Percentiles rank a stretch among this genome's conserved stretches.
Evolutionary conservation across 2,888 invertebrate genomes (phyloP).

Genomic region (Tetrapedia diversipes): DNA sequence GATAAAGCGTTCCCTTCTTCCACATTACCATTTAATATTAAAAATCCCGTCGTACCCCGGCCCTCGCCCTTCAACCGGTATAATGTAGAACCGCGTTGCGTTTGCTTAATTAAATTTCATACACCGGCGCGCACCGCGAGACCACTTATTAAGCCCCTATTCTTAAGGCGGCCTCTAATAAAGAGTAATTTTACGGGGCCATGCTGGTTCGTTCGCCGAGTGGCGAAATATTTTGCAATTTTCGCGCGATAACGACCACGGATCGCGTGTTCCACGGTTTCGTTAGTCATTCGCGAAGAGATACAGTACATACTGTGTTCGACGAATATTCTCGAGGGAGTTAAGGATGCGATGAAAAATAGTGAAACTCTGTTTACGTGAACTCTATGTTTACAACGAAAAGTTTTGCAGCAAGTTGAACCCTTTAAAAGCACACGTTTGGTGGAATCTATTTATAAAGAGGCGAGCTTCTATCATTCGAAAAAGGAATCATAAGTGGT

Average conservation of each 20-base stretch:
- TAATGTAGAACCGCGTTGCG: slow-evolving; percentile 12
- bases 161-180: slow-evolving; percentile 10
- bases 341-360: no score
- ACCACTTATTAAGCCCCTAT: slow-evolving; percentile 39
- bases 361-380: no score
- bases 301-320: slow-evolving; percentile 41
- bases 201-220: neutral
- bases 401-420: no score
- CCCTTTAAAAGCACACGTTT: no score
- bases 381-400: no score
- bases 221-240: neutral
- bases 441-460: no score
- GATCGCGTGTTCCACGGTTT: neutral
- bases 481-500: no score
- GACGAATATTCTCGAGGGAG: slow-evolving; percentile 37
- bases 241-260: neutral
- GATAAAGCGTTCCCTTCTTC: slow-evolving; percentile 32
- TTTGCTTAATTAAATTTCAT: slow-evolving; percentile 51
- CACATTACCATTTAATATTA: slow-evolving; percentile 37
- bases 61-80: neutral
- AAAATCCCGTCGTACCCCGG: slow-evolving; percentile 11
- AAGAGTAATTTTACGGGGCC: slow-evolving; percentile 11
- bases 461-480: no score
- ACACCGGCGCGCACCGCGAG: neutral
- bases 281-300: slow-evolving; percentile 17